Evolutionary conservation across 2,888 invertebrate species (phyloP).

Genomic region (Eupithecia exiguata): DNA sequence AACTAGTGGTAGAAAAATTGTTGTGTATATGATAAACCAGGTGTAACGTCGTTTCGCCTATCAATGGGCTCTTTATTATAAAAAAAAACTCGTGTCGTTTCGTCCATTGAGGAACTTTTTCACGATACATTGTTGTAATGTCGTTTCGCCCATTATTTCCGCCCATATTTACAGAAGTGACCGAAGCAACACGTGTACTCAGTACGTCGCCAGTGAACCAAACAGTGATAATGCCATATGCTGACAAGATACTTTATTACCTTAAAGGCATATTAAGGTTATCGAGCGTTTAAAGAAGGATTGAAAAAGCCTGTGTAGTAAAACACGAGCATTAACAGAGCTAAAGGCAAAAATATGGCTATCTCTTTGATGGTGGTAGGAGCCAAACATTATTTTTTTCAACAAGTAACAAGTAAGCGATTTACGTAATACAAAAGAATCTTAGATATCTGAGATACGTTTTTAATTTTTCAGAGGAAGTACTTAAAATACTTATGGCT

Average conservation of each 20-base stretch:
- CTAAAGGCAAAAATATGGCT: neutral
- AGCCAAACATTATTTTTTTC: no score
- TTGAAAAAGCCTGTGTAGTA: neutral
- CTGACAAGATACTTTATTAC: conserved; percentile 1
- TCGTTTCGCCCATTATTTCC: no score
- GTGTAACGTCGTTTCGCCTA: no score
- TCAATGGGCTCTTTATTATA: no score
- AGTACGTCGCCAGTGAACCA: neutral
- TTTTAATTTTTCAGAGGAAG: neutral
- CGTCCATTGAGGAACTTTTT: no score
- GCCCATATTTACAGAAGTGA: no score
- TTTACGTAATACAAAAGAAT: neutral
- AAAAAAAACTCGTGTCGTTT: no score
- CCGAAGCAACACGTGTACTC: neutral
- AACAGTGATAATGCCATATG: neutral
- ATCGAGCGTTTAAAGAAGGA: neutral
- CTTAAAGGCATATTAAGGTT: conserved; percentile 10
- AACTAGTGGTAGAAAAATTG: no score
- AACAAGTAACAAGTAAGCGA: no score
- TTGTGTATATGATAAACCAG: no score
- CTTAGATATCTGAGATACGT: neutral
- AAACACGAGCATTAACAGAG: neutral
- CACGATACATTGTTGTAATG: no score
- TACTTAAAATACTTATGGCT: neutral
- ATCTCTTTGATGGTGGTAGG: neutral